Evolutionary conservation across 2,888 invertebrate species (phyloP), one percentile per base, ranked within the genome.

Genomic region (Drosophila incognita): DNA sequence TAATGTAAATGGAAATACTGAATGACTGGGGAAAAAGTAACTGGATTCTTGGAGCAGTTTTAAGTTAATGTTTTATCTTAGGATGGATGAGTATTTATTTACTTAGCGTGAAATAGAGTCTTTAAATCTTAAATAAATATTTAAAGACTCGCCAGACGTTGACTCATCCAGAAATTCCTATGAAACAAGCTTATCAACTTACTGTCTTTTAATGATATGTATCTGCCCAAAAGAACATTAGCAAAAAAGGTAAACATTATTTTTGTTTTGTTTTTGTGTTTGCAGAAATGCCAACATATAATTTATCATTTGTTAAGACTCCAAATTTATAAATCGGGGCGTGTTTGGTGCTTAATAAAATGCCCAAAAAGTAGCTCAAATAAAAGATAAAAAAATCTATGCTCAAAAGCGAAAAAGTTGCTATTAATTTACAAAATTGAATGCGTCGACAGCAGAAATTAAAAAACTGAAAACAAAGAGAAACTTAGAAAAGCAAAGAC

Each of bases 301-400:
- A 56, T 27, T 21, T 54, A 62, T 54, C 46, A 42, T 62, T 31
- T 24, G 24, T 24, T 18, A 36, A 46, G 18, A 24, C 11, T 2
- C 38, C n/a, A 31, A 49, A 13, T 8, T 15, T 24, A 38, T 24
- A 6, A 49, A 33, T 42, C n/a, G 5, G 64, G 85, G 82, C 76
- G 80, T 69, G 62, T 59, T 60, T 46, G 52, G 57, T 70, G 74
- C 61, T 84, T 75, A 59, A 69, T 70, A 60, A 69, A 70, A 33
- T 40, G 18, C 13, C 21, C 18, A 21, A 13, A 38, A 48, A 46
- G 13, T 7, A 46, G 7, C 13, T 21, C 13, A 2, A 15, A 24
- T 15, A 24, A 31, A 53, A 33, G 5, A 6, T 3, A 33, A 13
- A 21, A 15, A 24, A 24, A 13, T 6, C 36, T 18, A 27, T 4